Evolutionary conservation across 2,113 vertebrate species (phyloP).

Genomic region (Aleadryas rufinucha): DNA sequence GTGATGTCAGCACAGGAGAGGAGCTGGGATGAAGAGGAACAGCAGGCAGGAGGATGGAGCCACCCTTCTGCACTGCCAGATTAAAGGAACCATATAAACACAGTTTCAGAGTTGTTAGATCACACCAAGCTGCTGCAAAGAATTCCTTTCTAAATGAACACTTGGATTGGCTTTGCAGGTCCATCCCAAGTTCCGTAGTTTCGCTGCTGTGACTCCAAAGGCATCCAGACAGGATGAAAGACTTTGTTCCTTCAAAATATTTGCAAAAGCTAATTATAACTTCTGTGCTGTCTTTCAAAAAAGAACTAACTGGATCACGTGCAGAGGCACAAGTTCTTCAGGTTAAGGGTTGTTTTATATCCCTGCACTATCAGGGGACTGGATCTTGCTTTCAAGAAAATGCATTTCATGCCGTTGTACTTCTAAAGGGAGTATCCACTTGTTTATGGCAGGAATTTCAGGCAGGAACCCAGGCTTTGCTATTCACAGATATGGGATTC

Average conservation of each 20-base stretch:
- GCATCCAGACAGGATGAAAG: not conserved
- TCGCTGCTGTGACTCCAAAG: not conserved
- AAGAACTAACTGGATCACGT: not conserved
- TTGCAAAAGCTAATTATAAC: slow-evolving; percentile 1
- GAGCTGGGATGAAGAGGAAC: not conserved
- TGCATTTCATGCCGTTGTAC: not conserved
- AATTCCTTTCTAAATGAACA: not conserved
- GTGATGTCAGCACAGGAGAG: not conserved
- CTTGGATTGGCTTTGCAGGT: not conserved
- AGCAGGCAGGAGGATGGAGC: not conserved
- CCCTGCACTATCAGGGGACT: not conserved
- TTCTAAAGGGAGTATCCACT: not conserved
- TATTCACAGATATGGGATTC: not conserved
- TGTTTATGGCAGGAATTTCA: not conserved
- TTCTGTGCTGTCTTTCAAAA: not conserved
- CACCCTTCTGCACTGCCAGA: not conserved
- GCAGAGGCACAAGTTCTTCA: slow-evolving; percentile 17
- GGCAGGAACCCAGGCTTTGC: not conserved
- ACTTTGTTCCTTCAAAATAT: not conserved
- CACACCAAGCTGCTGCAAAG: not conserved
- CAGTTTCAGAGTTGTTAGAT: not conserved
- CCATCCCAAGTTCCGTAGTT: not conserved
- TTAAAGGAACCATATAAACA: not conserved
- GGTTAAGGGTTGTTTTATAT: not conserved
- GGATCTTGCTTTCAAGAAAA: slow-evolving; percentile 18